Conservation (phyloP, 2,888 invertebrate genomes). For the Venusia cambrica region DNA sequence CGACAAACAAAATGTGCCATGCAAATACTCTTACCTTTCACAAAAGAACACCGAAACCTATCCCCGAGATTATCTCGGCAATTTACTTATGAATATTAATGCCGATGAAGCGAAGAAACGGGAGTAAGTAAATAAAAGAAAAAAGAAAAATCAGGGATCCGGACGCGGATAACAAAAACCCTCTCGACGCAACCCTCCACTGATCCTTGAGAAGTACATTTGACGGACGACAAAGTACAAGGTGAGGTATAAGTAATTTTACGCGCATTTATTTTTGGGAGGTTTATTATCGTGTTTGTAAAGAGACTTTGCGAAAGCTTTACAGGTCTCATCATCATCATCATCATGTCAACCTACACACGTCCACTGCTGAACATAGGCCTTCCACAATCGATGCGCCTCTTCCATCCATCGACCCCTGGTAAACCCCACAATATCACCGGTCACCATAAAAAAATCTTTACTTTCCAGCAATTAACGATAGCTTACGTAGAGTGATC, state of each 20-base stretch:
- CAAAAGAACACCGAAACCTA: conserved; percentile 30
- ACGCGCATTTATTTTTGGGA: conserved; percentile 68
- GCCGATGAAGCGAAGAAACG: conserved; percentile 51
- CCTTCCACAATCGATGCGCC: too few species aligned
- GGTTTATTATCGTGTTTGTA: conserved; percentile 38
- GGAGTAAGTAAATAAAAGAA: conserved; percentile 43
- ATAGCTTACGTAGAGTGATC: too few species aligned
- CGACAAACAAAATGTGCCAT: conserved; percentile 13
- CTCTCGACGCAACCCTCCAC: conserved; percentile 33
- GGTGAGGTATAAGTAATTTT: conserved; percentile 59
- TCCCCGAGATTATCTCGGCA: conserved; percentile 55
- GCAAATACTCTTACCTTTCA: conserved; percentile 20
- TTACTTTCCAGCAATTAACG: too few species aligned
- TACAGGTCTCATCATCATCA: too few species aligned
- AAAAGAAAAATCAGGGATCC: conserved; percentile 41
- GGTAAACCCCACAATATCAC: too few species aligned
- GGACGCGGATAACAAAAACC: conserved; percentile 66
- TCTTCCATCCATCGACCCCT: too few species aligned
- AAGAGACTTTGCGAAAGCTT: background rate
- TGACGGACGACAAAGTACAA: conserved; percentile 73
- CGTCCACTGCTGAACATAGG: too few species aligned
- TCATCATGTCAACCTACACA: too few species aligned
- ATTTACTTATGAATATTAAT: conserved; percentile 80
- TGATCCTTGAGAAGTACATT: conserved; percentile 65
- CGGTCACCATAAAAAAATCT: too few species aligned